These are phyloP conservation scores for Malacoraja senta DNA, from an alignment of 2,797 vertebrate genomes.

Conservation along the genomic window DNA sequence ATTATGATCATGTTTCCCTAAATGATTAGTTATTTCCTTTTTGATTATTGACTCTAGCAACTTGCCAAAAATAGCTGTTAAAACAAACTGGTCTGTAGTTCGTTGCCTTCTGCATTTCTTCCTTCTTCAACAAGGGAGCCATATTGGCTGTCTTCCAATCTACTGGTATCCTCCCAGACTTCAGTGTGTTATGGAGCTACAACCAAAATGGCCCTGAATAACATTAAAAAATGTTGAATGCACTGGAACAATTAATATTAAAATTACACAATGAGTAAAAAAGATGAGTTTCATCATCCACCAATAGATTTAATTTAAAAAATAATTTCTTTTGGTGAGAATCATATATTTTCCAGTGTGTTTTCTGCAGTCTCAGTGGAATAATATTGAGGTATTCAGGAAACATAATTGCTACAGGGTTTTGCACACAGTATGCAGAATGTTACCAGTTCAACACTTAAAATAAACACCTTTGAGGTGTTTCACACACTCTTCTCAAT, in stretches of 20 bases:
- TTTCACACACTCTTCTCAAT: constrained; percentile 21
- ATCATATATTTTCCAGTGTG: constrained; percentile 22
- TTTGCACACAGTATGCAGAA: constrained; percentile 17
- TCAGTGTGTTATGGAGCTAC: neutral
- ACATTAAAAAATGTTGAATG: neutral
- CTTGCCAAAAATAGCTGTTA: too few species aligned
- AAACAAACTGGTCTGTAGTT: too few species aligned
- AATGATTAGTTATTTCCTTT: too few species aligned
- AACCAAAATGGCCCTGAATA: neutral
- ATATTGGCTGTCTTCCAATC: too few species aligned
- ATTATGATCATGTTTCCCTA: too few species aligned
- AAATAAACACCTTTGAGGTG: constrained; percentile 36
- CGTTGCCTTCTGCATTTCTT: too few species aligned
- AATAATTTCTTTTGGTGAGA: neutral
- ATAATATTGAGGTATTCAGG: constrained; percentile 18
- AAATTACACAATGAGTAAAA: neutral
- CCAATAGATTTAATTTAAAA: neutral
- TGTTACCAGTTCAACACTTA: constrained; percentile 6
- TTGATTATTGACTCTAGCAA: too few species aligned
- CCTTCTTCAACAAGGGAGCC: too few species aligned
- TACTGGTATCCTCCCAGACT: too few species aligned
- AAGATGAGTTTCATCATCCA: neutral
- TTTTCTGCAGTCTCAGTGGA: constrained; percentile 32
- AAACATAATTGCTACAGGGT: constrained; percentile 14
- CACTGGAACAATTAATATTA: neutral